phyloP scores from a whole-genome alignment of 2,113 vertebrate genomes.

The Anoplopoma fimbria region DNA sequence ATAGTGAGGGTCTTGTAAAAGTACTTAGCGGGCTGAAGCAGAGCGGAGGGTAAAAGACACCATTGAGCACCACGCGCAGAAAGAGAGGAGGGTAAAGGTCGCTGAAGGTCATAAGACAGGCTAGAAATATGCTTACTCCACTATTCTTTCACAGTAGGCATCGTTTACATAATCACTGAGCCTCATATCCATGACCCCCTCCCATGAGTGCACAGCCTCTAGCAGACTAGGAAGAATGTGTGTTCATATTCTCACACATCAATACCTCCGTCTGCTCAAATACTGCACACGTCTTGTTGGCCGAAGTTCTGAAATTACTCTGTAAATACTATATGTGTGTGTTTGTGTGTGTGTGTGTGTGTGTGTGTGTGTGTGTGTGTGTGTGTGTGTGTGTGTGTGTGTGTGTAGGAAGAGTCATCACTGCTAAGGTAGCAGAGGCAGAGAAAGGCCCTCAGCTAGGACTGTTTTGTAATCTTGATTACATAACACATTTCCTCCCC shows the following conservation, averaged over 20 bases:
- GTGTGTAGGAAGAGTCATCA: conserved; percentile 29
- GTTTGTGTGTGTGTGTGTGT: conserved; percentile 25
- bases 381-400: conserved; percentile 9
- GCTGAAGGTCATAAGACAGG: conserved; percentile 9
- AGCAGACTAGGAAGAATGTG: conserved; percentile 33
- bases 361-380: conserved; percentile 18
- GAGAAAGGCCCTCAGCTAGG: conserved; percentile 58
- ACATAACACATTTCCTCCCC: conserved; percentile 66
- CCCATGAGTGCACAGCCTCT: not conserved
- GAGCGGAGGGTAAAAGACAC: not conserved
- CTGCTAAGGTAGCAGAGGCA: conserved; percentile 52
- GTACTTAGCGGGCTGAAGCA: conserved; percentile 8
- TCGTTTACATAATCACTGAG: conserved; percentile 54
- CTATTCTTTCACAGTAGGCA: conserved; percentile 5
- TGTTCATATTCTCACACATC: conserved; percentile 39
- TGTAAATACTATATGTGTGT: not conserved
- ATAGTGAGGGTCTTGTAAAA: conserved; percentile 37
- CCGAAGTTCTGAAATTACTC: conserved; percentile 53
- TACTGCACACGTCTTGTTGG: conserved; percentile 14
- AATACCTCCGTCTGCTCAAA: conserved; percentile 34
- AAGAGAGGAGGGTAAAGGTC: conserved; percentile 30
- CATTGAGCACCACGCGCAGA: not conserved
- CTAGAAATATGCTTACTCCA: conserved; percentile 34
- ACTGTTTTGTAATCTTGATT: conserved; percentile 81
- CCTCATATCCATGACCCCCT: not conserved